These are phyloP conservation scores for Phrixothrix hirtus DNA, from an alignment of 2,888 invertebrate genomes.

Conservation along the genomic window DNA sequence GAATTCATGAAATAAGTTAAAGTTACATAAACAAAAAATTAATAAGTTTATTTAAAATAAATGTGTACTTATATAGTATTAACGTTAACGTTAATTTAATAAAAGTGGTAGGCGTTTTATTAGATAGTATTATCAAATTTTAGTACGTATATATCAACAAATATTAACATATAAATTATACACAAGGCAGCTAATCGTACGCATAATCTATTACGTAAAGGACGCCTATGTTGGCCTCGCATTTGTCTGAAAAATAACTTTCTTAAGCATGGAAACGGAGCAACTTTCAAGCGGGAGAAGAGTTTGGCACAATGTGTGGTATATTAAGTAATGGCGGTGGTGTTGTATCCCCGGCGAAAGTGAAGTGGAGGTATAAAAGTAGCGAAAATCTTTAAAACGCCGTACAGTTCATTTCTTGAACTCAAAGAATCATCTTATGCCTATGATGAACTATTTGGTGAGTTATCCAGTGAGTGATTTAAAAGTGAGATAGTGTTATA, in stretches of 20 bases:
- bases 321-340: constrained; percentile 43
- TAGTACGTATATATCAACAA: no score
- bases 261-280: constrained; percentile 47
- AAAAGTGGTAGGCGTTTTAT: no score
- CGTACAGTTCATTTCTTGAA: constrained; percentile 64
- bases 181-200: no score
- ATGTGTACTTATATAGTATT: no score
- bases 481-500: constrained; percentile 18
- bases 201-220: constrained; percentile 50
- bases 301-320: constrained; percentile 49
- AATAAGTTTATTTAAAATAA: no score
- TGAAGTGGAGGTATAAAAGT: constrained; percentile 62
- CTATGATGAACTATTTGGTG: constrained; percentile 61
- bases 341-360: constrained; percentile 60
- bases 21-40: no score
- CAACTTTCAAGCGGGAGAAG: constrained; percentile 45
- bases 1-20: no score
- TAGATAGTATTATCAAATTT: no score
- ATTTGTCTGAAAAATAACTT: constrained; percentile 48
- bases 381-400: constrained; percentile 58
- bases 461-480: constrained; percentile 46
- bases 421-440: constrained; percentile 50
- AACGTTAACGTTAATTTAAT: no score
- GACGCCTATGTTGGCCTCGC: constrained; percentile 40
- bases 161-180: no score